Base-by-base conservation (phyloP, 92 coral and sea anemone species). In the Actinostola sp. region DNA sequence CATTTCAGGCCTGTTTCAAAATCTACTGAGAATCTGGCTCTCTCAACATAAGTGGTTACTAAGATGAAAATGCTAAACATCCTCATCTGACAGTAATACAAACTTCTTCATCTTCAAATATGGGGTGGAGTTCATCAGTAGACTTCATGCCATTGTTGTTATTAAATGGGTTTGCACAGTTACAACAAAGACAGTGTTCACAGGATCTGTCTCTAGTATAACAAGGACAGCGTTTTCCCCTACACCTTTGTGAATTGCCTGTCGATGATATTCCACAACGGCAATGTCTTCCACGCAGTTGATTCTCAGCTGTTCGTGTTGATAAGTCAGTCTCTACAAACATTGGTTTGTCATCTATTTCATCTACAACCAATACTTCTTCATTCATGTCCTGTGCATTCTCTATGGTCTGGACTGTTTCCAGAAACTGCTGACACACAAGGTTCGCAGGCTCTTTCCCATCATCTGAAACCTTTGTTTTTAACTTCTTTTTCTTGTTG, bases 121-220 rank as follows among this genome's bases (percentile, higher is more conserved):
- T 52, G 16, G 57, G 57, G n/a, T 68, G 38, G 1, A 68, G 33
- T 34, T 50, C 61, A 51, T 56, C 20, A 1, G 15, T 7, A 29
- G 32, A 31, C 43, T 52, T 68, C 26, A 27, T 42, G 38, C 19
- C 33, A 46, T 91, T 91, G 75, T 91, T 85, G 30, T 89, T 79
- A 36, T 78, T 91, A 27, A 60, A 88, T 39, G 97, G 97, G 72
- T 91, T 91, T 34, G 93, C 92, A 70, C 97, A 91, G 29, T 61
- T 61, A 12, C 77, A 71, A 70, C 97, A 91, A 20, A 76, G 78
- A 67, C 97, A 91, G 19, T 60, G 60, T 44, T 83, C 88, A 55
- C 97, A 91, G 26, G 97, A 72, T 35, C 70, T 75, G 57, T 73
- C 79, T 14, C 71, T 84, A 32, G 81, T 80, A 48, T 61, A 85